A percentile compares a stretch with the other conserved stretches of the same genome.
Conservation (phyloP, 2,797 vertebrate genomes). For the Alectoris magna region DNA sequence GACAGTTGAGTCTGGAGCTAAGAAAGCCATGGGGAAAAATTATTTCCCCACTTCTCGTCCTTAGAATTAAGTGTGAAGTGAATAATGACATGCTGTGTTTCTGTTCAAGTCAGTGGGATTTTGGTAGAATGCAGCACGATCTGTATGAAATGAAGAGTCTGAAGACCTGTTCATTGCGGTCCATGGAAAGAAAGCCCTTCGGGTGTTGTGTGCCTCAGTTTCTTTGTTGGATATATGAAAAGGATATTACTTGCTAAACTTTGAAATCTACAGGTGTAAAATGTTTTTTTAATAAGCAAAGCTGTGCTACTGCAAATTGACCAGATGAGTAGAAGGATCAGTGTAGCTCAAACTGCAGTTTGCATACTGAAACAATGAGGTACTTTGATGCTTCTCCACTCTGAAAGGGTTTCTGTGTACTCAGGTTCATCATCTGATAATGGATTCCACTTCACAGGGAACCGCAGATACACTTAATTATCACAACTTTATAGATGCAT, state of each 20-base stretch:
- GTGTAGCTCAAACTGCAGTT: background rate
- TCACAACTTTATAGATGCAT: background rate
- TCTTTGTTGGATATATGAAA: background rate
- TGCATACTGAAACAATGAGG: background rate
- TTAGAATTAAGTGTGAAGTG: background rate
- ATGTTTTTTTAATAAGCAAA: background rate
- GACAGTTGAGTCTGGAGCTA: background rate
- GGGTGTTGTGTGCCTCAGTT: background rate
- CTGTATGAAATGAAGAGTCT: constrained; percentile 2
- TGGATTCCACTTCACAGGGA: background rate
- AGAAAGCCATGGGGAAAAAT: background rate
- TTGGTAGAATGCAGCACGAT: background rate
- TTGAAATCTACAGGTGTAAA: background rate
- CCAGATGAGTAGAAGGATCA: background rate
- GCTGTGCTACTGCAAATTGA: background rate
- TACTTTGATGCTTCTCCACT: background rate
- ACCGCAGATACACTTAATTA: background rate
- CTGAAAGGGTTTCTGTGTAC: background rate
- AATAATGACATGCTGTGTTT: background rate
- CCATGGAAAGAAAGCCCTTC: background rate
- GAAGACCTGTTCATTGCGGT: constrained; percentile 11
- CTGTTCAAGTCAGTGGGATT: constrained; percentile 5
- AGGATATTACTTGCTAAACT: background rate
- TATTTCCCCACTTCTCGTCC: background rate
- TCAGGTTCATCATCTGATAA: background rate